Conservation (phyloP, 2,797 vertebrate genomes). For the Halcyon smyrnensis region DNA sequence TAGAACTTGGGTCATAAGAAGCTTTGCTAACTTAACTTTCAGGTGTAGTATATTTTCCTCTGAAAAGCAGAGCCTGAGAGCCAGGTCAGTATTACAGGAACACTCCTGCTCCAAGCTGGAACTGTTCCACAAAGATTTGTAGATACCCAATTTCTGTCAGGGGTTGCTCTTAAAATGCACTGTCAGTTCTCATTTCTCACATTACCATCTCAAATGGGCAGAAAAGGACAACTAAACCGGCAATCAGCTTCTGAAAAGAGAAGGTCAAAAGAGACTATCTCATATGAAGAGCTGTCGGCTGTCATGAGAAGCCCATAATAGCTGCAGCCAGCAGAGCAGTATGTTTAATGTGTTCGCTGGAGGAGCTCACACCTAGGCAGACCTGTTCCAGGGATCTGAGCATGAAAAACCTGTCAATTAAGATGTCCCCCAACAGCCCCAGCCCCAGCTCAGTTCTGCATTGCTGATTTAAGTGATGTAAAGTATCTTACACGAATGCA, state of each 20-base stretch:
- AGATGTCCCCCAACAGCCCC: background rate
- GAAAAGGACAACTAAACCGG: slow-evolving; percentile 67
- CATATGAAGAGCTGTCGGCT: background rate
- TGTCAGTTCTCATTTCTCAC: slow-evolving; percentile 77
- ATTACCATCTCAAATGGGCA: slow-evolving; percentile 68
- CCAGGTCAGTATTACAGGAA: background rate
- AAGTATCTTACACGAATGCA: rapidly evolving
- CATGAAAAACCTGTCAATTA: rapidly evolving
- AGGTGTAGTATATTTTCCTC: background rate
- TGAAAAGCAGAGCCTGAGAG: background rate
- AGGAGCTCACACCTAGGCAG: background rate
- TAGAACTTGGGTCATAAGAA: slow-evolving; percentile 44
- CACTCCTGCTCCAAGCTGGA: slow-evolving; percentile 18
- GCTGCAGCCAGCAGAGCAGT: background rate
- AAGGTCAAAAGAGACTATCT: slow-evolving; percentile 53
- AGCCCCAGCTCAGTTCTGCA: background rate
- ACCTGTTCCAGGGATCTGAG: background rate
- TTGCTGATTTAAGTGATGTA: too few relatives aligned
- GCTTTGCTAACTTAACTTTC: slow-evolving; percentile 50
- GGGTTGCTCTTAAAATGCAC: slow-evolving; percentile 69
- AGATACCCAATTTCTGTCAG: slow-evolving; percentile 62
- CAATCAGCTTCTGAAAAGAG: slow-evolving; percentile 68
- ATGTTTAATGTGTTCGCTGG: rapidly evolving
- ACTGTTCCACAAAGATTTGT: slow-evolving; percentile 41
- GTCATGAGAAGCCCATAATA: background rate